A percentile compares a stretch with the other conserved stretches of the same genome.
phyloP scores from a whole-genome alignment of 2,113 vertebrate genomes.

The Saguinus imperator region DNA sequence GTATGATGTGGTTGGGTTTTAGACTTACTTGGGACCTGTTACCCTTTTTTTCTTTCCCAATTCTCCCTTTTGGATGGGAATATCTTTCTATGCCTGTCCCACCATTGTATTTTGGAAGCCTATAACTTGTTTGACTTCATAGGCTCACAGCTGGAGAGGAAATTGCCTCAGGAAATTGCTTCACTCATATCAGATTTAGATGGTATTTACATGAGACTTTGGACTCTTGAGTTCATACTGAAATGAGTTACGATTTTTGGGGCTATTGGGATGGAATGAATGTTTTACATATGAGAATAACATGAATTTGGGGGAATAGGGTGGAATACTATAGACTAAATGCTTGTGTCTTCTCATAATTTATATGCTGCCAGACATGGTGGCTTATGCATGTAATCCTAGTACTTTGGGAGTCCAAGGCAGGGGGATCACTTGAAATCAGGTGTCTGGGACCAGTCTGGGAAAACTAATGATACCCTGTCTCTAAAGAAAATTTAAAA shows the following conservation, averaged over 20 bases:
- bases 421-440: too few relatives aligned
- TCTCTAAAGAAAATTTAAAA: too few relatives aligned
- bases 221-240: not conserved
- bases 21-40: not conserved
- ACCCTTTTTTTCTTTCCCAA: not conserved
- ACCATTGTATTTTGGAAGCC: not conserved
- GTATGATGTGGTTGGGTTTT: not conserved
- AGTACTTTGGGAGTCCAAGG: too few relatives aligned
- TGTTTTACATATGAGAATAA: not conserved
- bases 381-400: too few relatives aligned
- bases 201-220: not conserved
- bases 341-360: not conserved
- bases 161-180: not conserved
- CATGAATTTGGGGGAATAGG: not conserved
- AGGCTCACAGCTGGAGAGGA: not conserved
- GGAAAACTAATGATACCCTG: too few relatives aligned
- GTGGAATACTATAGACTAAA: not conserved
- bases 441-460: too few relatives aligned
- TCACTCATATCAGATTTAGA: not conserved
- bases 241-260: not conserved
- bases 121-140: not conserved
- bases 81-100: not conserved
- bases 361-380: too few relatives aligned
- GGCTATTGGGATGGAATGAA: not conserved
- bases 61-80: not conserved